A percentile compares a stretch with the other conserved stretches of the same genome.
These are phyloP conservation scores for Dichetophora obliterata DNA, from an alignment of 2,888 invertebrate species.

Conservation along the genomic window DNA sequence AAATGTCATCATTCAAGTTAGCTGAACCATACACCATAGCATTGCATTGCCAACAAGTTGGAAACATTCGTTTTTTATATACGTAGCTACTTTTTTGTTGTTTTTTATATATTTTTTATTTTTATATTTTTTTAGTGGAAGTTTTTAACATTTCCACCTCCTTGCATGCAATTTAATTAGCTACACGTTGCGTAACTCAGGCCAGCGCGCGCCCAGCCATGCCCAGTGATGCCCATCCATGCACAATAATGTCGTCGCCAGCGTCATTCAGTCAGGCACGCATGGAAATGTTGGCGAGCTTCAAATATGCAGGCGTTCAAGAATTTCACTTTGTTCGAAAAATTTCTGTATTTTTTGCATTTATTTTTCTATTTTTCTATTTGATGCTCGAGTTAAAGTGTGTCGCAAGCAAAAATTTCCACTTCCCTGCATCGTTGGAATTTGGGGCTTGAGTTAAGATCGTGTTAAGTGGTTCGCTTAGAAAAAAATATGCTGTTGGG, in stretches of 20 bases:
- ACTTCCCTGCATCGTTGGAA: too few relatives aligned
- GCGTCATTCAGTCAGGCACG: slow-evolving; percentile 7
- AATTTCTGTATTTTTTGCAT: background rate
- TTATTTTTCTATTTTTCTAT: background rate
- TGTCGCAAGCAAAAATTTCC: background rate
- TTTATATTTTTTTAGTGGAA: background rate
- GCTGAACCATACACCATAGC: slow-evolving; percentile 22
- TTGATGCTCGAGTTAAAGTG: slow-evolving; percentile 2
- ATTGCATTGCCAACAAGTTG: slow-evolving; percentile 25
- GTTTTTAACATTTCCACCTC: slow-evolving; percentile 23
- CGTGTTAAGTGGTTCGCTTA: too few relatives aligned
- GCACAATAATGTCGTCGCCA: background rate
- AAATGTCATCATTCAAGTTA: slow-evolving; percentile 34
- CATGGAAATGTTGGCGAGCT: background rate
- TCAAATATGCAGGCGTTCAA: slow-evolving; percentile 16
- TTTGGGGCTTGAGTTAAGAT: too few relatives aligned
- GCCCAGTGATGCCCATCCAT: background rate
- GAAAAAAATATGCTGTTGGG: too few relatives aligned
- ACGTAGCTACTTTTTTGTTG: background rate
- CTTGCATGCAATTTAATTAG: slow-evolving; percentile 32
- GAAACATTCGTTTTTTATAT: slow-evolving; percentile 16
- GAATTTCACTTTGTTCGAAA: slow-evolving; percentile 6
- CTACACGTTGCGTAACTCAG: slow-evolving; percentile 20
- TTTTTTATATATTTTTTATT: background rate
- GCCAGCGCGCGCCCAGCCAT: slow-evolving; percentile 9